phyloP scores from a whole-genome alignment of 2,888 invertebrate species.

The Acholoe squamosa region DNA sequence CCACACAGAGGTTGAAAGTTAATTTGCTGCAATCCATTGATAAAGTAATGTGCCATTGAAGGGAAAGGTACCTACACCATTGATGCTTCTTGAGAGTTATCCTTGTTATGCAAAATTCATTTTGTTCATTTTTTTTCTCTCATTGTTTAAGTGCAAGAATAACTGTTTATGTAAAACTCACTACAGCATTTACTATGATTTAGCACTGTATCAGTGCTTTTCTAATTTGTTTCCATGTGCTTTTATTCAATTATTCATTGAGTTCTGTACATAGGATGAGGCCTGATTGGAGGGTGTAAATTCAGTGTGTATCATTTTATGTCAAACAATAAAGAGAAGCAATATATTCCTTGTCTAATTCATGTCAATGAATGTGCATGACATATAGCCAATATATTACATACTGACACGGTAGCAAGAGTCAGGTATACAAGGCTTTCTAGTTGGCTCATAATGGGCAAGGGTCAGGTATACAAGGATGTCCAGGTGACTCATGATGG shows the following conservation, averaged over 20 bases:
- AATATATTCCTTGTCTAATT: conserved; percentile 26
- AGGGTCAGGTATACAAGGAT: neutral
- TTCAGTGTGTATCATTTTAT: neutral
- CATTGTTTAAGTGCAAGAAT: neutral
- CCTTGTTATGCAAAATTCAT: neutral
- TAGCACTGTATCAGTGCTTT: neutral
- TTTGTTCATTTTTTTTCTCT: neutral
- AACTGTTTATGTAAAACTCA: neutral
- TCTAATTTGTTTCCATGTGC: neutral
- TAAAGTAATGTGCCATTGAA: neutral
- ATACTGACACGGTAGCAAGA: neutral
- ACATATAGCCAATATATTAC: neutral
- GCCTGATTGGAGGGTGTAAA: neutral
- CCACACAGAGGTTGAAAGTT: neutral
- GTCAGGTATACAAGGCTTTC: neutral
- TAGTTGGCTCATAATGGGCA: too few relatives aligned
- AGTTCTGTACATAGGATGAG: neutral
- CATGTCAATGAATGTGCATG: neutral
- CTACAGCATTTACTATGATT: too few relatives aligned
- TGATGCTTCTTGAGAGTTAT: neutral
- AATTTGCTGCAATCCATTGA: neutral
- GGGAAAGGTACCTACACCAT: neutral
- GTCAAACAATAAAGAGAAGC: conserved; percentile 31
- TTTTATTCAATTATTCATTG: conserved; percentile 5
- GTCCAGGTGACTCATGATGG: neutral